A percentile compares a stretch with the other conserved stretches of the same genome.
Conservation (phyloP, 2,797 vertebrate species). For the Adrianichthys oophorus region DNA sequence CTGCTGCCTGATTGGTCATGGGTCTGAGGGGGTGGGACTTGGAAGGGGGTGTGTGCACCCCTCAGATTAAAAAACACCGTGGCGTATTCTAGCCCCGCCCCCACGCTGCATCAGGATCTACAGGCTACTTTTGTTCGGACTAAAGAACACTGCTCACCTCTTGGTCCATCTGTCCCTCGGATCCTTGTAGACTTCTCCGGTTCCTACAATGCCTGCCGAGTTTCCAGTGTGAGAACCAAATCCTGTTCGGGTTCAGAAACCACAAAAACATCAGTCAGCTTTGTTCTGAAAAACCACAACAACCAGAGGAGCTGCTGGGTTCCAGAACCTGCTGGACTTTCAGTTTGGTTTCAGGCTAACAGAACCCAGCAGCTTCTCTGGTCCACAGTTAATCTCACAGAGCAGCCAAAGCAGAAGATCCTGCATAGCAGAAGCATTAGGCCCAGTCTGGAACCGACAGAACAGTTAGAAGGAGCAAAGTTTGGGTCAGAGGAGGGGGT, state of each 20-base stretch:
- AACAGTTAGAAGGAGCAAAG: no score
- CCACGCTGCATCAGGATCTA: no score
- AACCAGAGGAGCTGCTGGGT: conserved; percentile 53
- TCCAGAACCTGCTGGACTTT: background rate
- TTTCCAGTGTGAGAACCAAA: conserved; percentile 90
- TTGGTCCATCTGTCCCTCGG: conserved; percentile 87
- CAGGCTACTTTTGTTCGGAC: no score
- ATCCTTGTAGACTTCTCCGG: conserved; percentile 87
- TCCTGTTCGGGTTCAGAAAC: conserved; percentile 76
- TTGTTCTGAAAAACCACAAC: background rate
- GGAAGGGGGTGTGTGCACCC: no score
- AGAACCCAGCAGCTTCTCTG: conserved; percentile 57
- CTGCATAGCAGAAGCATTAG: conserved; percentile 2
- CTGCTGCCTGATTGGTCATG: no score
- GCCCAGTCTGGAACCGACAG: no score
- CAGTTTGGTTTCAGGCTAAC: no score
- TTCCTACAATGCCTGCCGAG: conserved; percentile 82
- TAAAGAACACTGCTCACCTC: conserved; percentile 66
- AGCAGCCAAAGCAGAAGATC: conserved; percentile 58
- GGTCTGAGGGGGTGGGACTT: no score
- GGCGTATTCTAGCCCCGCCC: no score
- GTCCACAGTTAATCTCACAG: conserved; percentile 55
- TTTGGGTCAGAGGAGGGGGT: no score
- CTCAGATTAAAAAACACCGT: no score
- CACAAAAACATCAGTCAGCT: conserved; percentile 43